Evolutionary conservation across 2,888 invertebrate genomes (phyloP), one percentile per base, ranked within the genome.

Genomic region (Drosophila maculinotata): DNA sequence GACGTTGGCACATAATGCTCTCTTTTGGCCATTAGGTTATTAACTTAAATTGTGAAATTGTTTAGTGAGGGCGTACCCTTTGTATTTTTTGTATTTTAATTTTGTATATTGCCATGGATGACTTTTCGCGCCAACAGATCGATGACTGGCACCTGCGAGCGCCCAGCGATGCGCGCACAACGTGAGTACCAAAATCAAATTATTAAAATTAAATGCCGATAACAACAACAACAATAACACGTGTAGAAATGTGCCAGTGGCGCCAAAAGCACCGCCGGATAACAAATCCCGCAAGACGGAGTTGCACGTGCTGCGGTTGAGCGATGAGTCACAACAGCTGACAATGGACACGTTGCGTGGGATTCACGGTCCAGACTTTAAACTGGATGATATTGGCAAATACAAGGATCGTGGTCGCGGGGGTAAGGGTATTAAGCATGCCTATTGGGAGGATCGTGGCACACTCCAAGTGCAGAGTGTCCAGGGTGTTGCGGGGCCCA

Each of bases 401-500:
- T 94, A 94, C 92, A 94, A 93, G 92, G 95, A 96, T 89, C 94
- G 94, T 89, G 88, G 87, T n/a, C 56, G 80, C 10, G 94, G 94
- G 14, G 93, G 94, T 8, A 93, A 94, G 15, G 94, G 94, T 75
- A 92, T 96, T 30, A 93, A 93, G 35, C 94, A 94, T 73, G 93
- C 94, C 17, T 96, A 94, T 90, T 96, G 96, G 96, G 93, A 95
- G 91, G 95, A 96, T 80, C 92, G 95, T 72, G 96, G 96, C 4
- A 95, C 94, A 79, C 93, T 96, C 8, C 93, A 96, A 8, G 95
- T 96, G 0, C 95, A 95, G 53, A 88, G 92, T 30, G 87, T 90
- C 0, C 78, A 86, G 26, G 88, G 87, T 0, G 74, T 86, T 2
- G 77, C 63, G 14, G 4, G 93, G 0, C 89, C 92, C 66, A 58